Percentiles rank a stretch among this genome's conserved stretches.
Conservation (phyloP, 2,797 vertebrate species). For the Phoebastria nigripes region DNA sequence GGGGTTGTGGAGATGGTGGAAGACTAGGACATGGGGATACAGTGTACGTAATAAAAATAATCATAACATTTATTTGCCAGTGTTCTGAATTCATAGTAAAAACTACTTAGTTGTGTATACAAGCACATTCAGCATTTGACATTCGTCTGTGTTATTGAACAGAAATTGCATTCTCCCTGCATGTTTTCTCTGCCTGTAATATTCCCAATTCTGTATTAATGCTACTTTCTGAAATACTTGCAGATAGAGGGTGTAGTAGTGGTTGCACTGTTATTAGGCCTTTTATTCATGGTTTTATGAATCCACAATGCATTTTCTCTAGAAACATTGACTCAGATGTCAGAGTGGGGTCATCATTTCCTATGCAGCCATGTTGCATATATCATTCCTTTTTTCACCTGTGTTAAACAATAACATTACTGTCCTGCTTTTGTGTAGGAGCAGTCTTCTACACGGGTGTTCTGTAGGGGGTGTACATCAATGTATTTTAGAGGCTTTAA, state of each 20-base stretch:
- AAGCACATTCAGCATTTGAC: neutral
- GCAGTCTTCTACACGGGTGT: neutral
- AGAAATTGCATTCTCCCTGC: neutral
- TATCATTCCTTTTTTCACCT: neutral
- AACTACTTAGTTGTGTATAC: neutral
- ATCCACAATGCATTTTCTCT: neutral
- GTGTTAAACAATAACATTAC: neutral
- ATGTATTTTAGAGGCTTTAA: neutral
- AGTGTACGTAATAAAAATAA: conserved; percentile 78
- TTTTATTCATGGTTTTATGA: neutral
- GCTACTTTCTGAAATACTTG: neutral
- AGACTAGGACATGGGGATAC: conserved; percentile 96
- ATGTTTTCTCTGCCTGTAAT: neutral
- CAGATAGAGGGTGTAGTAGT: neutral
- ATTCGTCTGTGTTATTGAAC: neutral
- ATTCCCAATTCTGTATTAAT: neutral
- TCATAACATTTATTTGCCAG: neutral
- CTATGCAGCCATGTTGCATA: neutral
- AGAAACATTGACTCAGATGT: neutral
- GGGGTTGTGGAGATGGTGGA: conserved; percentile 98
- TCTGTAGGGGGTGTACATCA: neutral
- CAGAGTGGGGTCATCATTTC: neutral
- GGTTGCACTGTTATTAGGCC: neutral
- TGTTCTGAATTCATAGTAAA: neutral
- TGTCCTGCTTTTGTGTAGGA: neutral